A percentile compares a stretch with the other conserved stretches of the same genome.
Conservation (phyloP, 1,140 invertebrate species). For the Frieseomelitta varia region DNA sequence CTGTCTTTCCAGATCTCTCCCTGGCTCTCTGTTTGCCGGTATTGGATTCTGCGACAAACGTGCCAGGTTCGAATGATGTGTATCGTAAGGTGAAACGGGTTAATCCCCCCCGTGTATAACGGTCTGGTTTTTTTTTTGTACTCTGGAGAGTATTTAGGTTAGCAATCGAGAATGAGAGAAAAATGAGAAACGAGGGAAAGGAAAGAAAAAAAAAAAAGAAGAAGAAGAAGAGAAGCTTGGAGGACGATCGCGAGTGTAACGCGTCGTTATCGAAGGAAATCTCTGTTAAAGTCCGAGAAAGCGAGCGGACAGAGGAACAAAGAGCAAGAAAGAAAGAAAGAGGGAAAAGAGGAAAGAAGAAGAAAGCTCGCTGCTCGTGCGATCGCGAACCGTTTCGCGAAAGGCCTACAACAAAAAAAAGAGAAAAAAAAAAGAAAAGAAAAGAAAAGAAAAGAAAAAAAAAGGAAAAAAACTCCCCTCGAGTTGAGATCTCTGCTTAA, state of each 20-base stretch:
- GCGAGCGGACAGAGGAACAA: neutral
- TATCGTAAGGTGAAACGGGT: neutral
- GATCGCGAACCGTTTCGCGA: conserved; percentile 33
- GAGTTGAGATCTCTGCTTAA: conserved; percentile 1
- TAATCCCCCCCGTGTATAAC: neutral
- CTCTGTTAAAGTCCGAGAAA: neutral
- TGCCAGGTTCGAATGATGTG: neutral
- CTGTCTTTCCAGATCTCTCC: neutral
- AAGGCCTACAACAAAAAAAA: neutral
- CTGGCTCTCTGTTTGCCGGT: neutral
- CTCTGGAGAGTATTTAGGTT: neutral
- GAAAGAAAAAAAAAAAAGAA: too few relatives aligned
- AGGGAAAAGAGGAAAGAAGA: too few relatives aligned
- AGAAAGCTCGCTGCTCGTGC: neutral
- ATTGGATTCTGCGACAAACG: neutral
- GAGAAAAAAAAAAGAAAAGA: too few relatives aligned
- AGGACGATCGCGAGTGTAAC: neutral
- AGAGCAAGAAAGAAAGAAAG: too few relatives aligned
- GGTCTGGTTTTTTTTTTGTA: neutral
- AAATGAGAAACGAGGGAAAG: neutral
- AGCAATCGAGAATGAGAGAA: neutral
- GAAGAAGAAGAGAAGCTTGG: neutral
- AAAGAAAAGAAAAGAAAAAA: too few relatives aligned
- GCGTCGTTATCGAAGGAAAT: neutral
- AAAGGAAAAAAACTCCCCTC: neutral